phyloP scores from a whole-genome alignment of 2,888 invertebrate genomes.

The Melieria crassipennis region DNA sequence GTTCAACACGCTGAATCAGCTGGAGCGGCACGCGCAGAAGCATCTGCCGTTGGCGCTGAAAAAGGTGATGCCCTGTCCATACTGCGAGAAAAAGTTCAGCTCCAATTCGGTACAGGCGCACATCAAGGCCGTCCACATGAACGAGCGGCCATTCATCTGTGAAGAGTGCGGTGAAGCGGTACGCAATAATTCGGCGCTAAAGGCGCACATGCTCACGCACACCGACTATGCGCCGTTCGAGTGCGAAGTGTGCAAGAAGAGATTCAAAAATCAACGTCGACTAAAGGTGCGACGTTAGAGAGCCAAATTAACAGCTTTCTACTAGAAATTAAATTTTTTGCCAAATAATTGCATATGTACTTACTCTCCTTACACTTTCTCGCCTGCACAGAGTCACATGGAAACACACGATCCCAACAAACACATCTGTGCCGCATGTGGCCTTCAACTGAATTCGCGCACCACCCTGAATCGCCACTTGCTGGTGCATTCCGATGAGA shows the following conservation, averaged over 20 bases:
- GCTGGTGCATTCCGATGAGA: constrained; percentile 61
- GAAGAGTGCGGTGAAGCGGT: constrained; percentile 67
- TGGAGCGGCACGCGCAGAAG: constrained; percentile 41
- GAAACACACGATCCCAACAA: constrained; percentile 62
- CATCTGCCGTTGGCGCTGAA: constrained; percentile 51
- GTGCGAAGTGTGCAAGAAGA: constrained; percentile 65
- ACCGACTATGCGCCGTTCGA: constrained; percentile 67
- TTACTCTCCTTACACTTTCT: neutral
- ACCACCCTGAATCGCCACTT: constrained; percentile 60
- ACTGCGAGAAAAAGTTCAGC: constrained; percentile 60
- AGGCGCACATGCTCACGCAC: constrained; percentile 67
- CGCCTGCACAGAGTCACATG: constrained; percentile 52
- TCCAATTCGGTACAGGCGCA: constrained; percentile 52
- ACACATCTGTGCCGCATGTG: constrained; percentile 59
- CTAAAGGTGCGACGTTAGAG: constrained; percentile 45
- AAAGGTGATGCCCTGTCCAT: constrained; percentile 51
- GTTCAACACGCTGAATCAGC: constrained; percentile 38
- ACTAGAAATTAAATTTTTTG: neutral
- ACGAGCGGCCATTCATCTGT: constrained; percentile 66
- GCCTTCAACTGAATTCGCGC: constrained; percentile 59
- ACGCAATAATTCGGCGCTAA: constrained; percentile 66
- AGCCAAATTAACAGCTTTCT: neutral
- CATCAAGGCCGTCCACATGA: constrained; percentile 58
- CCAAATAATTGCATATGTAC: neutral
- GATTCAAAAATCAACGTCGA: constrained; percentile 61